Evolutionary conservation across 2,113 vertebrate genomes (phyloP), one percentile per base, ranked within the genome.

Genomic region (Pristiophorus japonicus): DNA sequence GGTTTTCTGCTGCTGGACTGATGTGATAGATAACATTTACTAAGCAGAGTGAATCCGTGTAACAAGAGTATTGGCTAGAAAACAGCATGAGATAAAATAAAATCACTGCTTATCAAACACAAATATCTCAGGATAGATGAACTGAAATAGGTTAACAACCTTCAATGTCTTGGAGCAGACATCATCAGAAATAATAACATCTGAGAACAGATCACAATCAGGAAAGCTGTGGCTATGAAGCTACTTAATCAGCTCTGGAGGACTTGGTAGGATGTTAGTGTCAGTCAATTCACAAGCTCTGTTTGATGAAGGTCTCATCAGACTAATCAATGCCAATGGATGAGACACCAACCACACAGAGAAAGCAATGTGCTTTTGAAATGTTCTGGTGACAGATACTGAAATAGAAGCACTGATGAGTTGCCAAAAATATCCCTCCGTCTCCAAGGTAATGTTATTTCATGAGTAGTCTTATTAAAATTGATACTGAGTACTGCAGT

Each of bases 161-260:
- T 27, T 12, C 87, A 90, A 90, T 62, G 51, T 90, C 87, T 90
- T 62, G 87, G 51, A 59, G 51, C 30, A 59, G 87, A 59, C 59
- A 59, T 88, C 47, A 90, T 62, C 55, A n/a, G 30, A 62, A 90
- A 62, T 10, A 59, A 55, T 59, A 88, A 34, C 51, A 90, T 30
- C 11, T n/a, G 87, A 59, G 87, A 62, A 59, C 87, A 34, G 87
- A 90, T 90, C 87, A 90, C 87, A 59, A 59, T 90, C 87, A 90
- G 42, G 45, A 85, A 47, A 59, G 47, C 47, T 62, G 27, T 47
- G 45, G 20, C 84, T 24, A 22, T 87, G 84, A 87, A 47, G 51
- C 47, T 87, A 59, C 51, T n/a, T 90, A 59, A 90, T 59, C 87
- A 90, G 55, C 51, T 59, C 14, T 90, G 87, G 51, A 90, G 38